Evolutionary conservation across 2,797 vertebrate species (phyloP).

Genomic region (Sebastes matsubarae): DNA sequence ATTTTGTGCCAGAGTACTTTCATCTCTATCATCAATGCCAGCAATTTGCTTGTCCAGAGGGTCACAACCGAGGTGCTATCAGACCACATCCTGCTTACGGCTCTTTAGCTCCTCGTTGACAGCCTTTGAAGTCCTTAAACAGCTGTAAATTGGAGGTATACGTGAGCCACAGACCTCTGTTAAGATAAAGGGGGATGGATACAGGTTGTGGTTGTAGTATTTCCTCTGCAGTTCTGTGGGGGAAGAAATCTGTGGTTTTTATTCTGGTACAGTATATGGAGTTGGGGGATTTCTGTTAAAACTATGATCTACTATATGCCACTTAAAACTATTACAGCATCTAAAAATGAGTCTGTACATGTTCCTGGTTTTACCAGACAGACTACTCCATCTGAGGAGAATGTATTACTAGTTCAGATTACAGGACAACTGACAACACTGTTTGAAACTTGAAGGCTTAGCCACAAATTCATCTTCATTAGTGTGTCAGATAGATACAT

Average conservation of each 20-base stretch:
- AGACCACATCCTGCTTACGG: slow-evolving; percentile 47
- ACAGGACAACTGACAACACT: neutral
- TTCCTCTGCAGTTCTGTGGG: neutral
- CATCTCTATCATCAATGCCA: slow-evolving; percentile 12
- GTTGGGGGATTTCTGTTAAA: neutral
- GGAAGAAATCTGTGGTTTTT: neutral
- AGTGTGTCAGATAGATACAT: slow-evolving; percentile 10
- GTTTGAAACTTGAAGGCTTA: neutral
- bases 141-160: slow-evolving; percentile 55
- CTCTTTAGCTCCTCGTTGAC: slow-evolving; percentile 40
- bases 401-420: neutral
- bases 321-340: neutral
- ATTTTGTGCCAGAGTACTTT: neutral
- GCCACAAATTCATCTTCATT: slow-evolving; percentile 3
- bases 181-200: slow-evolving; percentile 9
- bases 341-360: neutral
- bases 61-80: slow-evolving; percentile 28
- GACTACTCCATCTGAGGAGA: neutral
- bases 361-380: slow-evolving; percentile 10
- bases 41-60: slow-evolving; percentile 17
- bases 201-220: slow-evolving; percentile 13
- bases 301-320: neutral
- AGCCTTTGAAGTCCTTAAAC: slow-evolving; percentile 70
- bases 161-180: slow-evolving; percentile 38
- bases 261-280: neutral